Evolutionary conservation across 2,888 invertebrate species (phyloP).

Genomic region (Netelia melanura): DNA sequence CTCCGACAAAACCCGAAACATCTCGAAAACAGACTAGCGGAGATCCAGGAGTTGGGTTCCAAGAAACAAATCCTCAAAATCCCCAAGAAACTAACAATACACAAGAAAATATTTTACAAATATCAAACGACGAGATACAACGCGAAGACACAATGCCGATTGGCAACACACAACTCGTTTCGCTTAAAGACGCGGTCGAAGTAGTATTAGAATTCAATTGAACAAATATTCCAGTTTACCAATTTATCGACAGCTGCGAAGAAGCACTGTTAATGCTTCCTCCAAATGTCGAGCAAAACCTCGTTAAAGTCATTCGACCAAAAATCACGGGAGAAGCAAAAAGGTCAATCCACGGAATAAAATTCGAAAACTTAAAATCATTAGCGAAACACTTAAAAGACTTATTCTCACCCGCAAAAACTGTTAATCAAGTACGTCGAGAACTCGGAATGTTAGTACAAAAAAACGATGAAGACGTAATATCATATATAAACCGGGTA

Average conservation of each 20-base stretch:
- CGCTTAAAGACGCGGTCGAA: conserved; percentile 49
- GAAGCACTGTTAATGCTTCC: conserved; percentile 29
- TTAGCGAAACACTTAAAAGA: conserved; percentile 13
- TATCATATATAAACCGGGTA: conserved; percentile 38
- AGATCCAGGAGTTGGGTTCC: too few relatives aligned
- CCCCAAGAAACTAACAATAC: too few relatives aligned
- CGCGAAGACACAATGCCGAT: conserved; percentile 23
- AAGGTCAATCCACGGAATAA: conserved; percentile 18
- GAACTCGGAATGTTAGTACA: conserved; percentile 34
- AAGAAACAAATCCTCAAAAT: too few relatives aligned
- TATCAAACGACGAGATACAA: too few relatives aligned
- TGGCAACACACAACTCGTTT: conserved; percentile 38
- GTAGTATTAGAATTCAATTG: conserved; percentile 45
- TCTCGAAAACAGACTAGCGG: too few relatives aligned
- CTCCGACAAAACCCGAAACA: too few relatives aligned
- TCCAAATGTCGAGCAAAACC: conserved; percentile 15
- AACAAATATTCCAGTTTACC: conserved; percentile 45
- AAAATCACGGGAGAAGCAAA: conserved; percentile 32
- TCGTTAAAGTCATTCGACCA: conserved; percentile 32
- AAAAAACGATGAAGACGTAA: conserved; percentile 25
- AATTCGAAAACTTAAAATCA: neutral
- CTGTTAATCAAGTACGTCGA: conserved; percentile 8
- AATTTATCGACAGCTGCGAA: conserved; percentile 43
- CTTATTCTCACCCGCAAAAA: conserved; percentile 29
- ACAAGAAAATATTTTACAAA: too few relatives aligned